These are phyloP conservation scores for Steatocranus sp. DNA, from an alignment of 2,797 vertebrate genomes.

Conservation along the genomic window DNA sequence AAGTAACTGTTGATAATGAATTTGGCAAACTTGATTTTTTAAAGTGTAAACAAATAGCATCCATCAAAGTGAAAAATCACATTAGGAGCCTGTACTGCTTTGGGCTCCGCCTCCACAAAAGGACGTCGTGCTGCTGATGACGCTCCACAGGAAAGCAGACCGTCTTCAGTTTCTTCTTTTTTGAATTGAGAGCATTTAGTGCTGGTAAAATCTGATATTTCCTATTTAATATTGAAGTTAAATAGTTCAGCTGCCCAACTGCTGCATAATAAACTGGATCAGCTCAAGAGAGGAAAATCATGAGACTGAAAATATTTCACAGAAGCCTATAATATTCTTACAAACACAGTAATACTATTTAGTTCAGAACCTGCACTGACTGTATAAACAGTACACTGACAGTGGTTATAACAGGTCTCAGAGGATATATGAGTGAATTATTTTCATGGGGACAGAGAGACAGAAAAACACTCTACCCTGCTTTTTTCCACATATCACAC, in stretches of 20 bases:
- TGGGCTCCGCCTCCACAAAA: neutral
- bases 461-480: neutral
- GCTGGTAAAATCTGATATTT: neutral
- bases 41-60: neutral
- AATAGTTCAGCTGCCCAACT: accelerated
- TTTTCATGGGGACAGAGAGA: neutral
- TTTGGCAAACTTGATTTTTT: neutral
- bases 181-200: neutral
- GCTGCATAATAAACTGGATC: neutral
- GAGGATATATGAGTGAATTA: neutral
- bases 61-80: neutral
- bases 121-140: neutral
- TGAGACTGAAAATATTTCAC: neutral
- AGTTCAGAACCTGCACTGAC: accelerated
- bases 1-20: neutral
- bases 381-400: neutral
- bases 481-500: neutral
- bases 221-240: neutral
- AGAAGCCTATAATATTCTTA: neutral
- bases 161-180: neutral
- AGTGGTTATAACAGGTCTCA: neutral
- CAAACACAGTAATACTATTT: neutral
- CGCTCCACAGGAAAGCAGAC: neutral
- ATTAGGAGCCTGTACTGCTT: accelerated
- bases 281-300: neutral